These are phyloP conservation scores for Mallotus villosus DNA, from an alignment of 2,797 vertebrate genomes.

Conservation along the genomic window DNA sequence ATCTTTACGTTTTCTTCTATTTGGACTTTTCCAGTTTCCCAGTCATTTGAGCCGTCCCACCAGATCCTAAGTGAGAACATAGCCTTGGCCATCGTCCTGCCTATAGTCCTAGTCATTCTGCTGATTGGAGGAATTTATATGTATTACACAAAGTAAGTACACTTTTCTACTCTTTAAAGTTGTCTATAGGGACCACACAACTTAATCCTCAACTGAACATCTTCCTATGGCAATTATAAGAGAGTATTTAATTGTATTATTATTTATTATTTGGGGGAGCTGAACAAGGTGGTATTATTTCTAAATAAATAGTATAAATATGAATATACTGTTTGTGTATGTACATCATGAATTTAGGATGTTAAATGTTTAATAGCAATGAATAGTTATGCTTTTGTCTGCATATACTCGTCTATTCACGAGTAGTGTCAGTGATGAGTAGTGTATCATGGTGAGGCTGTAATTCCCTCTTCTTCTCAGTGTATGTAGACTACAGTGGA, in stretches of 20 bases:
- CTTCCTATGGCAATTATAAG: too few species aligned
- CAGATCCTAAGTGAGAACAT: slow-evolving; percentile 91
- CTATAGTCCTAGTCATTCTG: slow-evolving; percentile 89
- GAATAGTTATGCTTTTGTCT: background rate
- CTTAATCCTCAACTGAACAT: too few species aligned
- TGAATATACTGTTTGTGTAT: background rate
- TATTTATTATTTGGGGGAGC: too few species aligned
- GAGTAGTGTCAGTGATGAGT: background rate
- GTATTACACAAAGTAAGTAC: slow-evolving; percentile 90
- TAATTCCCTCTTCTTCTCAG: slow-evolving; percentile 46
- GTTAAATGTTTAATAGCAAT: background rate
- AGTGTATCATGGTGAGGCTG: too few species aligned
- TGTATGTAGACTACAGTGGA: slow-evolving; percentile 87
- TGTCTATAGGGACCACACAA: too few species aligned
- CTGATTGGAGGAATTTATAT: slow-evolving; percentile 91
- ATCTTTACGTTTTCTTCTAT: background rate
- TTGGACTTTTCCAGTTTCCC: slow-evolving; percentile 74
- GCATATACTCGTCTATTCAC: too few species aligned
- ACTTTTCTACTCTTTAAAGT: background rate
- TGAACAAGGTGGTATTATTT: too few species aligned
- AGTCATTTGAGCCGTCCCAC: slow-evolving; percentile 86
- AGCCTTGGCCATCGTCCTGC: slow-evolving; percentile 88
- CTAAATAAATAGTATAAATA: background rate
- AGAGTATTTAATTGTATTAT: too few species aligned
- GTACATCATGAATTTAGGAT: too few species aligned